These are phyloP conservation scores for Baryphthengus martii DNA, from an alignment of 2,113 vertebrate genomes.

Conservation along the genomic window DNA sequence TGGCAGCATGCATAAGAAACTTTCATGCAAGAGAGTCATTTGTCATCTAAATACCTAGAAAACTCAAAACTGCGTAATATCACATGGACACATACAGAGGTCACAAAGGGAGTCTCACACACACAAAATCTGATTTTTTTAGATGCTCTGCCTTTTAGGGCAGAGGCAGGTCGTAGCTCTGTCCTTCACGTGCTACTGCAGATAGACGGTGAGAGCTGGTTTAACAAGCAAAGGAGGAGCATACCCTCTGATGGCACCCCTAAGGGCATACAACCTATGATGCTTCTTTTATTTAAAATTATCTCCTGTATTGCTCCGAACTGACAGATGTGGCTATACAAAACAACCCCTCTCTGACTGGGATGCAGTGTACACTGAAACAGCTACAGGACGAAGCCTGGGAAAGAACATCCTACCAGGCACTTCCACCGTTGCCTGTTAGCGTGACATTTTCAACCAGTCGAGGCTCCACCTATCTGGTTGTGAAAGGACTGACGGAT, in stretches of 20 bases:
- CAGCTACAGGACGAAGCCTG: neutral
- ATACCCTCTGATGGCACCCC: neutral
- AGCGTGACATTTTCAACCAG: neutral
- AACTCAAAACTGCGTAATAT: neutral
- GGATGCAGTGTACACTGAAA: neutral
- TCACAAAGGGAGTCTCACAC: neutral
- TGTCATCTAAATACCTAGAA: neutral
- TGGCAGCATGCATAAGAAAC: neutral
- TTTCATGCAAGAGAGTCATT: neutral
- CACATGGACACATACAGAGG: neutral
- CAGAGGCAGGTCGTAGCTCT: neutral
- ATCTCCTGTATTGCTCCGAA: neutral
- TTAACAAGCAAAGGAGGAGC: neutral
- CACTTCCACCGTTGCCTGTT: neutral
- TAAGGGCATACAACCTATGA: neutral
- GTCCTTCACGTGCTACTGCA: neutral
- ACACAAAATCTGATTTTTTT: neutral
- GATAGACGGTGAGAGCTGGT: neutral
- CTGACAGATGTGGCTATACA: neutral
- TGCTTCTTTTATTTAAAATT: neutral
- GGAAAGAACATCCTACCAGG: neutral
- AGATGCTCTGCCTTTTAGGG: neutral
- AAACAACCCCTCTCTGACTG: accelerated
- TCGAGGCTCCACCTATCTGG: neutral
- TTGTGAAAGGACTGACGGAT: neutral